Evolutionary conservation across 2,888 invertebrate genomes (phyloP).

Genomic region (Euzophera pinguis): DNA sequence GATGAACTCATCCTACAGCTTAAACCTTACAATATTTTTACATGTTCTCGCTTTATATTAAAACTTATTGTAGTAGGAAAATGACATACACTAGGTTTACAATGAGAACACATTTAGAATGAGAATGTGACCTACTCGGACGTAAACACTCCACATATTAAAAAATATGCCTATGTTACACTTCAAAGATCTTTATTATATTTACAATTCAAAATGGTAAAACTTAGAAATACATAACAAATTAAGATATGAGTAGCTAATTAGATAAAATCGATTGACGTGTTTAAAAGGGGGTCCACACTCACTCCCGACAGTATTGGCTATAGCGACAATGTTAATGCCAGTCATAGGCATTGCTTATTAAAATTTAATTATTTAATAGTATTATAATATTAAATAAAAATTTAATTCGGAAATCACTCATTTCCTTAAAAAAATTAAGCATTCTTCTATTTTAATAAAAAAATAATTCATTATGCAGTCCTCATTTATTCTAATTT

Average conservation of each 20-base stretch:
- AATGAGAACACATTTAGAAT: constrained; percentile 10
- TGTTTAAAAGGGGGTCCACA: not conserved
- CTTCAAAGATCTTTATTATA: constrained; percentile 63
- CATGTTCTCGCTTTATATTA: constrained; percentile 3
- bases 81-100: not conserved
- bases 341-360: no score
- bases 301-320: no score
- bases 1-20: constrained; percentile 7
- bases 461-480: no score
- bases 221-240: constrained; percentile 79
- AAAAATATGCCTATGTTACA: constrained; percentile 47
- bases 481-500: no score
- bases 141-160: constrained; percentile 34
- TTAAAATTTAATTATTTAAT: no score
- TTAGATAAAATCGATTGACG: constrained; percentile 48
- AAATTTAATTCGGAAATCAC: no score
- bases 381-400: no score
- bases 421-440: no score
- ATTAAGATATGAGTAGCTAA: constrained; percentile 65
- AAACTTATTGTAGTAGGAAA: constrained; percentile 13
- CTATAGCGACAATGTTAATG: no score
- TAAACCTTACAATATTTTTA: constrained; percentile 8
- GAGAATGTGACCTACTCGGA: constrained; percentile 36
- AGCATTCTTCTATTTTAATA: no score
- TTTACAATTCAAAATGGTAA: constrained; percentile 67